A percentile compares a stretch with the other conserved stretches of the same genome.
Evolutionary conservation across 2,888 invertebrate genomes (phyloP).

Genomic region (Digitonthophagus gazella): DNA sequence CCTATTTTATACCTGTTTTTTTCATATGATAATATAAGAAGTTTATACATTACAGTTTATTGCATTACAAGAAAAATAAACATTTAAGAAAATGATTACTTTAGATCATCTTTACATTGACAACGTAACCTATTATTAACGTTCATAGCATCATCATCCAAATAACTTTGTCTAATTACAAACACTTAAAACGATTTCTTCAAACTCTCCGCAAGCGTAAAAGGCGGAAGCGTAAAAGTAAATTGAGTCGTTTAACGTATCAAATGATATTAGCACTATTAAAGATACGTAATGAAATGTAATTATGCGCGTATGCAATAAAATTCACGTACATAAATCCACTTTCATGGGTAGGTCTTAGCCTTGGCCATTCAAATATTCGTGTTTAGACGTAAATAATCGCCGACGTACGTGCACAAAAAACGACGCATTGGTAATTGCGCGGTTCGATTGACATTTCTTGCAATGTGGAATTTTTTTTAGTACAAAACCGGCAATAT

Average conservation of each 20-base stretch:
- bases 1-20: too few species aligned
- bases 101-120: too few species aligned
- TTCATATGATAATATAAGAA: too few species aligned
- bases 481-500: background rate
- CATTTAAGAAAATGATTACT: too few species aligned
- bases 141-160: too few species aligned
- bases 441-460: background rate
- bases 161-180: too few species aligned
- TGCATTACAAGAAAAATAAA: too few species aligned
- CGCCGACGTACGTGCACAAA: background rate
- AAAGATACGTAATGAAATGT: background rate
- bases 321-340: background rate
- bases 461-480: background rate
- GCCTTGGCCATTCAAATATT: background rate
- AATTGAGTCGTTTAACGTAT: background rate
- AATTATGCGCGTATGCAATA: background rate
- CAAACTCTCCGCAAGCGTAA: background rate
- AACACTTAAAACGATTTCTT: too few species aligned
- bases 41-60: too few species aligned
- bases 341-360: background rate
- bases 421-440: background rate
- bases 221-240: background rate
- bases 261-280: background rate
- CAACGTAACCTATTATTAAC: too few species aligned
- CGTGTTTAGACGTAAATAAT: background rate